phyloP scores from a whole-genome alignment of 2,888 invertebrate species.

The Amphipoea oculea region DNA sequence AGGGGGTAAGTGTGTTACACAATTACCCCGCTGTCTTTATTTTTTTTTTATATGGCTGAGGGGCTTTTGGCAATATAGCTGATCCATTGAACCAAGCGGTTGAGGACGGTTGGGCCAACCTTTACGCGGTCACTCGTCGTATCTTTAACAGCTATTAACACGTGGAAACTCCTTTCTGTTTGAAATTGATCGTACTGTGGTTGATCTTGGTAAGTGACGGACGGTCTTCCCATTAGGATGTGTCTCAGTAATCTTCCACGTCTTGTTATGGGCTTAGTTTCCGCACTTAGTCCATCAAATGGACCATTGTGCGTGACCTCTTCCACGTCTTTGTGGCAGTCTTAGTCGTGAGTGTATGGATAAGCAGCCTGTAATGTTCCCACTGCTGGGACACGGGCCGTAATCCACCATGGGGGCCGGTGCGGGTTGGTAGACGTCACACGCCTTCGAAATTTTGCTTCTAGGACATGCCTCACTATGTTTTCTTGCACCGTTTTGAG shows the following conservation, averaged over 20 bases:
- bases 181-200: background rate
- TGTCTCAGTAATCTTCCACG: too few species aligned
- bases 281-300: too few species aligned
- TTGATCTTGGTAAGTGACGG: background rate
- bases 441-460: too few species aligned
- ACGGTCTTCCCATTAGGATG: background rate
- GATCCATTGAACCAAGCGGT: constrained; percentile 3
- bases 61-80: background rate
- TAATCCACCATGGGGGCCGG: background rate
- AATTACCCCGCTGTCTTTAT: background rate
- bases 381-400: background rate
- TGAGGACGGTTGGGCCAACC: background rate
- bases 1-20: too few species aligned
- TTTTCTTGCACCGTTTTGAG: too few species aligned
- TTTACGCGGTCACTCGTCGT: background rate
- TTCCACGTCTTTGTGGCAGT: background rate
- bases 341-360: background rate
- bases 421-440: background rate
- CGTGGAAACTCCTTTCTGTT: background rate
- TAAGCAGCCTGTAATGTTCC: background rate
- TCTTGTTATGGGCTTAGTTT: too few species aligned
- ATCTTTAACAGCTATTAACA: background rate
- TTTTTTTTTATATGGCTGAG: background rate
- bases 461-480: too few species aligned
- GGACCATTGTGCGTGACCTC: too few species aligned